phyloP scores from a whole-genome alignment of 2,888 invertebrate genomes.

The Branchellion lobata region DNA sequence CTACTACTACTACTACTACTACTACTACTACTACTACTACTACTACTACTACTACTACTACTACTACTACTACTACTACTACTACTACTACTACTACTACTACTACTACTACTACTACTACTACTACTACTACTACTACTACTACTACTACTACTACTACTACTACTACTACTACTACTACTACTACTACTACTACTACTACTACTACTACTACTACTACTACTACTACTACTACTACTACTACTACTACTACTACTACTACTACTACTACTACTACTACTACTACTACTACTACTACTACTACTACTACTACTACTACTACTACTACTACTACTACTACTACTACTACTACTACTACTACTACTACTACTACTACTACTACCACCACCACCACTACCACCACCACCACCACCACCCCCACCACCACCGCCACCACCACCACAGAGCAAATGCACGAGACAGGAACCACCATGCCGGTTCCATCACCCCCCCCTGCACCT shows the following conservation, averaged over 20 bases:
- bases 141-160: constrained; percentile 29
- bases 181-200: constrained; percentile 8
- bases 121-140: constrained; percentile 25
- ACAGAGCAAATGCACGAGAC: constrained; percentile 35
- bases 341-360: constrained; percentile 12
- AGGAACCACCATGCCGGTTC: constrained; percentile 31
- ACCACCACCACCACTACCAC: too few relatives aligned
- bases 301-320: constrained; percentile 24
- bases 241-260: neutral
- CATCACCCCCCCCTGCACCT: constrained; percentile 31
- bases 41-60: constrained; percentile 22
- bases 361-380: neutral
- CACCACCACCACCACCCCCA: too few relatives aligned
- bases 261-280: constrained; percentile 29
- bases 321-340: constrained; percentile 10
- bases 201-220: constrained; percentile 3
- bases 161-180: constrained; percentile 32
- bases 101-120: constrained; percentile 30
- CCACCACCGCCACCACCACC: too few relatives aligned
- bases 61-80: constrained; percentile 35
- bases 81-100: constrained; percentile 34
- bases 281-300: constrained; percentile 24
- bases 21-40: constrained; percentile 24
- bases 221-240: constrained; percentile 34
- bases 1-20: constrained; percentile 25